Evolutionary conservation across 2,888 invertebrate species (phyloP).

Genomic region (Serripes groenlandicus): DNA sequence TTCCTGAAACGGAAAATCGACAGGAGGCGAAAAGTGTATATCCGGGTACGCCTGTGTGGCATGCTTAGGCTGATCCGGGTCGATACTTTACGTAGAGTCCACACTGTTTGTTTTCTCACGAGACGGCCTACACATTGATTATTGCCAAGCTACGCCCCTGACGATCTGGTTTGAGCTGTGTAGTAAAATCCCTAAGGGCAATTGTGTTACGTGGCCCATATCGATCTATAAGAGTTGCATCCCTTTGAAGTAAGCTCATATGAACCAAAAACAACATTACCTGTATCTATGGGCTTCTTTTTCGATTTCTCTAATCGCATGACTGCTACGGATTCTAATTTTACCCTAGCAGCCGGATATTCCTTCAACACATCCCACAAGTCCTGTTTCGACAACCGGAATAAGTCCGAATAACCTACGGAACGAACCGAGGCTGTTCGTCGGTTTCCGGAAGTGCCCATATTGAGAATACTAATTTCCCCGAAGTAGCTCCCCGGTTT

Average conservation of each 20-base stretch:
- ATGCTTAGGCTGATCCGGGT: no score
- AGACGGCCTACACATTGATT: no score
- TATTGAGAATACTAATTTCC: slow-evolving; percentile 97
- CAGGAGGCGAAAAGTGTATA: no score
- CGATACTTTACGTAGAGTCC: no score
- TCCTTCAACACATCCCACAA: slow-evolving; percentile 98
- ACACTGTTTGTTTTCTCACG: no score
- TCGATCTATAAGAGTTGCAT: no score
- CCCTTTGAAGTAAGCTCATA: background rate
- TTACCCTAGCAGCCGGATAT: slow-evolving; percentile 89
- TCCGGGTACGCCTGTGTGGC: no score
- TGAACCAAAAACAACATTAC: slow-evolving; percentile 54
- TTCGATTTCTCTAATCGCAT: slow-evolving; percentile 99
- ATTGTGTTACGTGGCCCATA: no score
- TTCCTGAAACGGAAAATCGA: no score
- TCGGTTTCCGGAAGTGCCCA: slow-evolving; percentile 99
- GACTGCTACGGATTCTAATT: slow-evolving; percentile 98
- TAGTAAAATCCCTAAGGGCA: no score
- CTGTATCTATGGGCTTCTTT: slow-evolving; percentile 88
- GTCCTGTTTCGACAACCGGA: slow-evolving; percentile 99
- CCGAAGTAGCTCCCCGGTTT: slow-evolving; percentile 99
- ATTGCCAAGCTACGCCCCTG: no score
- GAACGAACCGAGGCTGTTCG: slow-evolving; percentile 99
- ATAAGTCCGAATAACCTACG: slow-evolving; percentile 99
- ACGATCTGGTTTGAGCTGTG: no score